phyloP scores from a whole-genome alignment of 1,140 invertebrate genomes.

The Drosophila mojavensis region DNA sequence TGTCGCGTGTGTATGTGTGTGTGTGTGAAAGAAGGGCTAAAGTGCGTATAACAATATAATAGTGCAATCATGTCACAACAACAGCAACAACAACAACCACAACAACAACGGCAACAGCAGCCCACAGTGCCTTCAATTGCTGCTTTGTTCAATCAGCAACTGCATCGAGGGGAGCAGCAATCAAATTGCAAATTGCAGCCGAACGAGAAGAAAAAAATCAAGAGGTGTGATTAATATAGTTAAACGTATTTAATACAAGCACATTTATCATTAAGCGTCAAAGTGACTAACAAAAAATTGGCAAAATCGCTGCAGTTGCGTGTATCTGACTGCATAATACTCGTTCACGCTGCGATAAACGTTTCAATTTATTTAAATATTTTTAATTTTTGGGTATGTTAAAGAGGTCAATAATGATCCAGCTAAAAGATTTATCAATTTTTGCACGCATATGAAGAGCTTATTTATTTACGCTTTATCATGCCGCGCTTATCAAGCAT shows the following conservation, averaged over 20 bases:
- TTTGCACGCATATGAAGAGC: too few relatives aligned
- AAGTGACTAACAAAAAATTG: too few relatives aligned
- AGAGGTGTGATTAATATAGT: conserved; percentile 56
- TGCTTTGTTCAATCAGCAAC: conserved; percentile 20
- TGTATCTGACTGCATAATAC: too few relatives aligned
- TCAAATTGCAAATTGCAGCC: conserved; percentile 30
- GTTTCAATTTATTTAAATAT: too few relatives aligned
- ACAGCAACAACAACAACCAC: conserved; percentile 40
- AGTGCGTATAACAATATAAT: conserved; percentile 43
- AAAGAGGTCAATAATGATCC: too few relatives aligned
- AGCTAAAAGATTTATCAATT: too few relatives aligned
- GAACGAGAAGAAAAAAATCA: conserved; percentile 44
- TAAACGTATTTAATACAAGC: conserved; percentile 14
- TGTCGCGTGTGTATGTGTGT: conserved; percentile 20
- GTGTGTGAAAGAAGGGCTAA: conserved; percentile 17
- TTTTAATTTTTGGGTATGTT: too few relatives aligned
- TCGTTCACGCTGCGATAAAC: too few relatives aligned
- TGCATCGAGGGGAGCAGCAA: conserved; percentile 14
- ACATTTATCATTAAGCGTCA: background rate
- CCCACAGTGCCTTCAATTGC: conserved; percentile 29
- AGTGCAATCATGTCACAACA: conserved; percentile 47
- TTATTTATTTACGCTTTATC: too few relatives aligned
- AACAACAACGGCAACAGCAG: conserved; percentile 34
- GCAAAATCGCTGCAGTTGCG: too few relatives aligned
- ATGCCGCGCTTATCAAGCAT: too few relatives aligned